These are phyloP conservation scores for Scolopax mira DNA, from an alignment of 2,113 vertebrate genomes.

Conservation along the genomic window DNA sequence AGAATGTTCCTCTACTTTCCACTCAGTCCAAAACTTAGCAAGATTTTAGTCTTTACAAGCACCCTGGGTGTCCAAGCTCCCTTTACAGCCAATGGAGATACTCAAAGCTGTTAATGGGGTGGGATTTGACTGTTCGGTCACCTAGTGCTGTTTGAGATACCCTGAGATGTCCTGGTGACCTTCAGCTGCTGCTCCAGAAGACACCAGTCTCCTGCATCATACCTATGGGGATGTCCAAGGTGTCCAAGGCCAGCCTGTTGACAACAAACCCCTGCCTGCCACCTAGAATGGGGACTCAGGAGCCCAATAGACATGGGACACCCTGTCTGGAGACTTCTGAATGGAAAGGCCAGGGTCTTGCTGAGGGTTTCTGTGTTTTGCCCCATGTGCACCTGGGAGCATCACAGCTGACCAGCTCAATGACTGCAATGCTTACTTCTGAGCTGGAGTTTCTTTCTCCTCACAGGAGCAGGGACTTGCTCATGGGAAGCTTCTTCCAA, in stretches of 20 bases:
- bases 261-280: neutral
- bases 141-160: neutral
- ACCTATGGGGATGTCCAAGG: neutral
- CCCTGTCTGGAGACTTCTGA: neutral
- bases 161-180: neutral
- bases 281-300: neutral
- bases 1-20: neutral
- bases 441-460: neutral
- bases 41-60: neutral
- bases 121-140: neutral
- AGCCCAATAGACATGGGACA: neutral
- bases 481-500: neutral
- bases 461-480: neutral
- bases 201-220: neutral
- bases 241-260: neutral
- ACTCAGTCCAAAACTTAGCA: neutral
- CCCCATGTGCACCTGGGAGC: rapidly evolving
- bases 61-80: neutral
- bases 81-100: neutral
- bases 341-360: neutral
- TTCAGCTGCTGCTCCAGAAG: neutral
- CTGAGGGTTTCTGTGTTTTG: neutral
- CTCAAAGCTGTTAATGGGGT: neutral
- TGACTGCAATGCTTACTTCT: neutral
- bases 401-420: neutral